Conservation (phyloP, 1,140 invertebrate species). For the Drosophila yakuba region DNA sequence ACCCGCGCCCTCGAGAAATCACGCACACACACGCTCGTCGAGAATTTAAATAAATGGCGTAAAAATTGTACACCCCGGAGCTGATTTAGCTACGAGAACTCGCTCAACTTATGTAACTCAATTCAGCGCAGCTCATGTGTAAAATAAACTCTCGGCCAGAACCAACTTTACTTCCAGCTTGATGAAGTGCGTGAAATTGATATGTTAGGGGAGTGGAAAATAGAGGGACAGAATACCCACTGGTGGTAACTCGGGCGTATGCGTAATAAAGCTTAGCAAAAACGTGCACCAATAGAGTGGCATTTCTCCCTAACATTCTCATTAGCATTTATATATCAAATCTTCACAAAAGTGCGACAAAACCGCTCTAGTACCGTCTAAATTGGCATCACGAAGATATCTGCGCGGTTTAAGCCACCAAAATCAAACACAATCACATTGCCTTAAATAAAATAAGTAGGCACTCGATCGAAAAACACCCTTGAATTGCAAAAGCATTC, state of each 20-base stretch:
- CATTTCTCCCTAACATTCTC: slow-evolving; percentile 10
- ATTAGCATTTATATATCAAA: slow-evolving; percentile 35
- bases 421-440: neutral
- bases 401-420: neutral
- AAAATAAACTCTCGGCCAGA: slow-evolving; percentile 53
- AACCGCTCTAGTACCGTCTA: slow-evolving; percentile 36
- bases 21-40: neutral
- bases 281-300: slow-evolving; percentile 9
- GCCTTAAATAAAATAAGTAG: neutral
- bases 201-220: slow-evolving; percentile 31
- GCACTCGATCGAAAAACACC: neutral
- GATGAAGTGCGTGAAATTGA: slow-evolving; percentile 68
- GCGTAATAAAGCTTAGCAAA: slow-evolving; percentile 14
- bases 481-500: neutral
- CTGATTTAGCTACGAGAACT: slow-evolving; percentile 22
- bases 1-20: neutral
- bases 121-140: slow-evolving; percentile 50
- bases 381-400: slow-evolving; percentile 59
- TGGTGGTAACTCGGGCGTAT: slow-evolving; percentile 17
- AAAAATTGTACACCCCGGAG: slow-evolving; percentile 55
- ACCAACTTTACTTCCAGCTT: slow-evolving; percentile 18
- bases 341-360: slow-evolving; percentile 15
- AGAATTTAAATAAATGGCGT: slow-evolving; percentile 78
- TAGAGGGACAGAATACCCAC: neutral
- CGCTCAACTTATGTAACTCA: slow-evolving; percentile 17